Percentiles rank a stretch among this genome's conserved stretches.
Conservation (phyloP, 2,113 vertebrate genomes). For the Podarcis muralis region DNA sequence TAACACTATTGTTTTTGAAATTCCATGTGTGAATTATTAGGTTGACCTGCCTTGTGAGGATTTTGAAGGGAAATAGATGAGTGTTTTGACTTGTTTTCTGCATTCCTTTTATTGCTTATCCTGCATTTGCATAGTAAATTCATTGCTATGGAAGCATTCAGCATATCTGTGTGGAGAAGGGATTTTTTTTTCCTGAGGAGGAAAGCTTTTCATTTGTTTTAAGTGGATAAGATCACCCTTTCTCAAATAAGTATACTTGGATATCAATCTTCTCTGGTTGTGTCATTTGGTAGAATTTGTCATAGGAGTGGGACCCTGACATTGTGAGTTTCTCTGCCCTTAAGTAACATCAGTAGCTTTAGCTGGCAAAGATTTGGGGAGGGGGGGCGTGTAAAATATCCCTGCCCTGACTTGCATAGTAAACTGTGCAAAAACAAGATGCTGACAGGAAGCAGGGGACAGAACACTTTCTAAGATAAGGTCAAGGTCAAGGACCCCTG, state of each 20-base stretch:
- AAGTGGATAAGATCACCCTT: background rate
- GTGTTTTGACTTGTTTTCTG: slow-evolving; percentile 44
- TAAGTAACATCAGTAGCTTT: background rate
- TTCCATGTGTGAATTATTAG: slow-evolving; percentile 50
- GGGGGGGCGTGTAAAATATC: too few species aligned
- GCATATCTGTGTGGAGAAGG: background rate
- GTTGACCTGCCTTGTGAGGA: slow-evolving; percentile 39
- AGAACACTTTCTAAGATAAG: too few species aligned
- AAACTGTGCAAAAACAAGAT: background rate
- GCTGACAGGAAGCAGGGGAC: background rate
- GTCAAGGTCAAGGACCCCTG: too few species aligned
- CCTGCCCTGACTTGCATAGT: background rate
- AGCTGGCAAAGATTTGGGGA: too few species aligned
- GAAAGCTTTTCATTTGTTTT: background rate
- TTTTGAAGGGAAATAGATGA: slow-evolving; percentile 48
- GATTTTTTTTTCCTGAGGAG: background rate
- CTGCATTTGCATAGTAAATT: slow-evolving; percentile 16
- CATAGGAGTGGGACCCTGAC: background rate
- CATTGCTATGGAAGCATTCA: background rate
- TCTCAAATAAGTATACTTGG: background rate
- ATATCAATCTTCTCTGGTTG: background rate
- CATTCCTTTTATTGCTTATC: slow-evolving; percentile 28
- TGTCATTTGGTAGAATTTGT: background rate
- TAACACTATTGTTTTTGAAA: slow-evolving; percentile 58
- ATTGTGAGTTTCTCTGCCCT: background rate